Conservation (phyloP, 2,797 vertebrate species). For the Trematomus bernacchii region DNA sequence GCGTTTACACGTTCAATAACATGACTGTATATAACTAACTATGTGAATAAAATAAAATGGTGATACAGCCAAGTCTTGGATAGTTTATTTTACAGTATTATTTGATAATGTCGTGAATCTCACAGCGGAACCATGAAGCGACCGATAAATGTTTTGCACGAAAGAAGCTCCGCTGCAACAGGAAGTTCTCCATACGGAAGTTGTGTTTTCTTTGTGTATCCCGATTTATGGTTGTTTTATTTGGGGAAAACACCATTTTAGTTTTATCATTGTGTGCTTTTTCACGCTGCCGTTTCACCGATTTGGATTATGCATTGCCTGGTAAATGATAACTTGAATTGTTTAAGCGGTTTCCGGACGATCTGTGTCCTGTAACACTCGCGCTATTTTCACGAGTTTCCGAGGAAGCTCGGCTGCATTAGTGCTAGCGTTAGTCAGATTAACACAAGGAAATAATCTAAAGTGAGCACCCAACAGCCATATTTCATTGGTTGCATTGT, state of each 20-base stretch:
- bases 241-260: constrained; percentile 79
- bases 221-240: constrained; percentile 86
- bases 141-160: constrained; percentile 76
- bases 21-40: background rate
- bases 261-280: constrained; percentile 53
- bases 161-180: constrained; percentile 80
- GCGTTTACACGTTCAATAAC: background rate
- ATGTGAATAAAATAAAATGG: constrained; percentile 7
- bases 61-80: background rate
- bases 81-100: constrained; percentile 57
- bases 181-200: constrained; percentile 88
- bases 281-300: constrained; percentile 30
- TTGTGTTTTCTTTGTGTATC: constrained; percentile 91
- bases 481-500: background rate
- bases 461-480: background rate
- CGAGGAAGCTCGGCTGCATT: constrained; percentile 69
- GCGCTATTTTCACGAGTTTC: constrained; percentile 79
- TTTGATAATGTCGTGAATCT: constrained; percentile 54
- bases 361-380: constrained; percentile 47
- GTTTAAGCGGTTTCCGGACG: constrained; percentile 47
- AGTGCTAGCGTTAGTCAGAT: constrained; percentile 47
- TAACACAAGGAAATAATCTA: constrained; percentile 31
- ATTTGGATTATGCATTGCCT: constrained; percentile 69
- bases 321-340: constrained; percentile 58
- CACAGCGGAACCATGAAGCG: constrained; percentile 81